Conservation (phyloP, 2,113 vertebrate genomes). For the Oreocharis arfaki region DNA sequence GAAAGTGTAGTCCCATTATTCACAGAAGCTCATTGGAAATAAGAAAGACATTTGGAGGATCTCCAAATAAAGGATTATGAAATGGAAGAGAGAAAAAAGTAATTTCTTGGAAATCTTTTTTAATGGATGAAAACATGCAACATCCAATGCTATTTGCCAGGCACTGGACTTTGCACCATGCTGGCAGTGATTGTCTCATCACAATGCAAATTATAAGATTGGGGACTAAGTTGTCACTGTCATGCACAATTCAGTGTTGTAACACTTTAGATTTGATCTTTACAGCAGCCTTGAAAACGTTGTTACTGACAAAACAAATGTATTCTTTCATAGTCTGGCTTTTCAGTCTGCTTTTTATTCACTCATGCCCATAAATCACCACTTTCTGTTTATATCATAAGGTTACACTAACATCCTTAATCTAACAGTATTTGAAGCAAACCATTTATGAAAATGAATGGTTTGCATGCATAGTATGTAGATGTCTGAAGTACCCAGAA, state of each 20-base stretch:
- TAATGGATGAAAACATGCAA: background rate
- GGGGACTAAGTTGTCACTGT: background rate
- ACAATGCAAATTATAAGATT: background rate
- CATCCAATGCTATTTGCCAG: background rate
- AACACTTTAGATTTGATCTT: background rate
- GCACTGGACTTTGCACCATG: background rate
- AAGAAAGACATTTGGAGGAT: background rate
- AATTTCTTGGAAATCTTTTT: background rate
- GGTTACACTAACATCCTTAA: background rate
- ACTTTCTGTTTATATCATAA: background rate
- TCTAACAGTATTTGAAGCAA: background rate
- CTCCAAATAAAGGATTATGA: background rate
- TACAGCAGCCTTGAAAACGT: background rate
- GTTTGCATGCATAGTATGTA: background rate
- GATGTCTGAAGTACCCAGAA: background rate
- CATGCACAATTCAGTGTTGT: background rate
- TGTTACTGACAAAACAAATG: background rate
- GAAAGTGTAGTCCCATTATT: background rate
- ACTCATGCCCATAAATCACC: background rate
- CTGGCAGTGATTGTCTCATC: background rate
- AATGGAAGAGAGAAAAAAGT: background rate
- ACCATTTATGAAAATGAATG: conserved; percentile 17
- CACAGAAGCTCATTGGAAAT: background rate
- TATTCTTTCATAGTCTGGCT: background rate
- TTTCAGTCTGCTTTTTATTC: background rate